Percentiles rank a stretch among this genome's conserved stretches.
Conservation (phyloP, 2,113 vertebrate genomes). For the Heterotilapia buettikoferi region DNA sequence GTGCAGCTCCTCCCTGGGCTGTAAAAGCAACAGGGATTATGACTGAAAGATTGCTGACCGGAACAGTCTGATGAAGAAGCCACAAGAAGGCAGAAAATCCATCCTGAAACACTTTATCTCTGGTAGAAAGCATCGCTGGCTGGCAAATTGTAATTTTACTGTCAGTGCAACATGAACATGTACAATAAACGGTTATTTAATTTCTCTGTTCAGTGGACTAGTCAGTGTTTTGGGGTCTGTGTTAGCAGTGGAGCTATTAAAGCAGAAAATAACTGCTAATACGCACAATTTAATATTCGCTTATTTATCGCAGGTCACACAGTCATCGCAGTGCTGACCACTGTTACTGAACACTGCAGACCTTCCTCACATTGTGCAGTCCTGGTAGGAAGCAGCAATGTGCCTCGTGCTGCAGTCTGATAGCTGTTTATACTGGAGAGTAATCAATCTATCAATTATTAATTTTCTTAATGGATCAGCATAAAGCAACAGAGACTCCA, state of each 20-base stretch:
- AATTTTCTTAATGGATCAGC: background rate
- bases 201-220: background rate
- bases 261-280: background rate
- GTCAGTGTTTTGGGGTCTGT: background rate
- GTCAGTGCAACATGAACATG: background rate
- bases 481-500: background rate
- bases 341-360: background rate
- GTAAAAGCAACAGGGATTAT: background rate
- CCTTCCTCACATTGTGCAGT: background rate
- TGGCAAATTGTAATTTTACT: background rate
- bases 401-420: background rate
- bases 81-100: background rate
- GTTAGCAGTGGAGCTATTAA: background rate
- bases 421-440: background rate
- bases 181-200: background rate
- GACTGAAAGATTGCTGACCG: background rate
- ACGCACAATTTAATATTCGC: background rate
- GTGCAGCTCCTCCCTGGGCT: background rate
- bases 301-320: background rate
- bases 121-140: background rate
- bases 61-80: background rate
- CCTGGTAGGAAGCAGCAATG: background rate
- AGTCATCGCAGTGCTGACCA: background rate
- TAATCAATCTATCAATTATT: conserved; percentile 3
- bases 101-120: background rate